phyloP scores from a whole-genome alignment of 1,140 invertebrate genomes.

The Drosophila nigromelanica region DNA sequence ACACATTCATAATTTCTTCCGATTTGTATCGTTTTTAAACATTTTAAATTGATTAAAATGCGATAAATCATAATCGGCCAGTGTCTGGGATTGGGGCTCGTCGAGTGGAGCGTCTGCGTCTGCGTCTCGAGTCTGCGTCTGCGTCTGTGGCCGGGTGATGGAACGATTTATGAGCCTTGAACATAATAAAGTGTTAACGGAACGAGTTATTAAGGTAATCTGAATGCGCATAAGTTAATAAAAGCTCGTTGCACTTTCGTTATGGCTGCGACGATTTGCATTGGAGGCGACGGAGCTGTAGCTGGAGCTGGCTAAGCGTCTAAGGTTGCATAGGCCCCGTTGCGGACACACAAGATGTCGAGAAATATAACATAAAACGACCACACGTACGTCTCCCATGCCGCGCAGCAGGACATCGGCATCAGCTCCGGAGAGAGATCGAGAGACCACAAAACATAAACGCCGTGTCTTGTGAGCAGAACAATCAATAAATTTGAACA shows the following conservation, averaged over 20 bases:
- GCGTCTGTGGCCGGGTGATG: slow-evolving; percentile 56
- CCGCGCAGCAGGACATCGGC: slow-evolving; percentile 72
- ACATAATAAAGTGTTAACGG: slow-evolving; percentile 84
- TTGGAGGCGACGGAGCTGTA: slow-evolving; percentile 18
- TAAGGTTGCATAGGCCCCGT: slow-evolving; percentile 63
- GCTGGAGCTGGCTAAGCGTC: slow-evolving; percentile 35
- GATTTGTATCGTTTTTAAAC: slow-evolving; percentile 82
- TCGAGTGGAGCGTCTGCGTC: slow-evolving; percentile 32
- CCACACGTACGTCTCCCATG: slow-evolving; percentile 83
- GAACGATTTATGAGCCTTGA: slow-evolving; percentile 82
- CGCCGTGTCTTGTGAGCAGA: slow-evolving; percentile 74
- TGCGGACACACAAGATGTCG: slow-evolving; percentile 75
- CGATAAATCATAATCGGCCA: slow-evolving; percentile 80
- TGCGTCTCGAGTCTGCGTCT: slow-evolving; percentile 48
- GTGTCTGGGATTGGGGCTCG: slow-evolving; percentile 33
- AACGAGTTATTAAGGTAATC: slow-evolving; percentile 83
- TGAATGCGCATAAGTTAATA: slow-evolving; percentile 82
- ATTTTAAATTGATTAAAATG: slow-evolving; percentile 84
- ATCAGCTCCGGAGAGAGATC: slow-evolving; percentile 13
- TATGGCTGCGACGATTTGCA: slow-evolving; percentile 53
- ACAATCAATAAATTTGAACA: slow-evolving; percentile 84
- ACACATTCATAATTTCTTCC: slow-evolving; percentile 83
- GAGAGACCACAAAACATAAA: slow-evolving; percentile 46
- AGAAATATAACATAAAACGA: slow-evolving; percentile 81
- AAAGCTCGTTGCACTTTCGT: slow-evolving; percentile 61